A percentile compares a stretch with the other conserved stretches of the same genome.
Conservation (phyloP, 2,888 invertebrate species). For the Troilus luridus region DNA sequence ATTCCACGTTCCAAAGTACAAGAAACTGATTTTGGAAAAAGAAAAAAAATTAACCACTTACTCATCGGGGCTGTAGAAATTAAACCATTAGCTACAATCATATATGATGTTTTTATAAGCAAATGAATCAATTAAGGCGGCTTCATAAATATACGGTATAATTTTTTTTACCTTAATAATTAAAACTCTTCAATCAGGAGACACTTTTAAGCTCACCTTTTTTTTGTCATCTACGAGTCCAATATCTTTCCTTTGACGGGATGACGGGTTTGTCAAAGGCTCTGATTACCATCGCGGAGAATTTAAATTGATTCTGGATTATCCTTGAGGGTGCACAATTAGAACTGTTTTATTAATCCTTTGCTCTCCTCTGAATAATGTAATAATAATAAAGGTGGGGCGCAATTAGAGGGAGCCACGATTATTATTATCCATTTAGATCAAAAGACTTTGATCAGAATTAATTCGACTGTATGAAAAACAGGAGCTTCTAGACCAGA, state of each 20-base stretch:
- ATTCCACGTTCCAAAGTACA: no score
- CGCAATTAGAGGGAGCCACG: neutral
- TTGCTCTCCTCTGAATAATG: neutral
- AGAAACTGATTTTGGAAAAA: no score
- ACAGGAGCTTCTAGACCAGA: no score
- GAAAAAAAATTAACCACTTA: no score
- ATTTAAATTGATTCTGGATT: neutral
- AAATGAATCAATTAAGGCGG: no score
- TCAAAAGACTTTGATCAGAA: neutral
- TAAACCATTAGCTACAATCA: no score
- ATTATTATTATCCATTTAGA: neutral
- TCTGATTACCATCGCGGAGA: neutral
- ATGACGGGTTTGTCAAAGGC: neutral
- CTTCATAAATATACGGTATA: no score
- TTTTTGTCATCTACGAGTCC: neutral
- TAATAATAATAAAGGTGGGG: neutral
- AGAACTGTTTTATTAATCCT: neutral
- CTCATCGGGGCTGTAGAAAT: no score
- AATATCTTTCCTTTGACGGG: neutral
- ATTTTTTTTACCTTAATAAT: no score
- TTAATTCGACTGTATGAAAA: no score
- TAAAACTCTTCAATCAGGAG: neutral
- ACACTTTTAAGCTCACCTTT: neutral
- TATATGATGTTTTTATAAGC: no score
- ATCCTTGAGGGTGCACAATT: neutral